Percentiles rank a stretch among this genome's conserved stretches.
These are phyloP conservation scores for Erythrocercus mccallii DNA, from an alignment of 2,113 vertebrate species.

Conservation along the genomic window DNA sequence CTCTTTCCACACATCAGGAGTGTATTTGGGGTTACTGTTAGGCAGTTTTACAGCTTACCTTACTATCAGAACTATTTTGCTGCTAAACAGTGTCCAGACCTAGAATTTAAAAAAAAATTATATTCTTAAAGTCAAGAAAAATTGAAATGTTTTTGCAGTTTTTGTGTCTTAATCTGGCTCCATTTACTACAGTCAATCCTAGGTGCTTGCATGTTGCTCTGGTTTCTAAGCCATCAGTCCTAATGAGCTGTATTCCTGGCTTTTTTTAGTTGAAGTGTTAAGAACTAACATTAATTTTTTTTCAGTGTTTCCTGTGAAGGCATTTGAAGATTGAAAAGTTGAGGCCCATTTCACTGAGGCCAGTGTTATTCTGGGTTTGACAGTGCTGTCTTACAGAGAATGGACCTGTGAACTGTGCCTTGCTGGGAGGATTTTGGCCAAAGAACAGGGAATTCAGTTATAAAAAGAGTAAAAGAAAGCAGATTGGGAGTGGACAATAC, in stretches of 20 bases:
- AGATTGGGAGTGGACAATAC: neutral
- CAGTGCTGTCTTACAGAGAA: neutral
- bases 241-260: neutral
- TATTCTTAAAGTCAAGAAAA: neutral
- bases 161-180: neutral
- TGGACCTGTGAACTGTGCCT: neutral
- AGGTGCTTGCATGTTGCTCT: neutral
- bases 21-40: neutral
- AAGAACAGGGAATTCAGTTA: neutral
- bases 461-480: neutral
- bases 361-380: neutral
- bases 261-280: neutral
- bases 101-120: neutral
- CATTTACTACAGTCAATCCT: neutral
- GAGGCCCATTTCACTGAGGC: neutral
- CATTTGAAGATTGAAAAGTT: neutral
- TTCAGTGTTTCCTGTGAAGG: neutral
- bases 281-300: neutral
- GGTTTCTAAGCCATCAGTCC: neutral
- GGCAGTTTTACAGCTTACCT: neutral
- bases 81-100: neutral
- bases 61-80: neutral
- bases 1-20: neutral
- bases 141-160: neutral
- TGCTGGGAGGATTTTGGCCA: neutral